Evolutionary conservation across 1,140 invertebrate species (phyloP).

Genomic region (Heliothis subflexa): DNA sequence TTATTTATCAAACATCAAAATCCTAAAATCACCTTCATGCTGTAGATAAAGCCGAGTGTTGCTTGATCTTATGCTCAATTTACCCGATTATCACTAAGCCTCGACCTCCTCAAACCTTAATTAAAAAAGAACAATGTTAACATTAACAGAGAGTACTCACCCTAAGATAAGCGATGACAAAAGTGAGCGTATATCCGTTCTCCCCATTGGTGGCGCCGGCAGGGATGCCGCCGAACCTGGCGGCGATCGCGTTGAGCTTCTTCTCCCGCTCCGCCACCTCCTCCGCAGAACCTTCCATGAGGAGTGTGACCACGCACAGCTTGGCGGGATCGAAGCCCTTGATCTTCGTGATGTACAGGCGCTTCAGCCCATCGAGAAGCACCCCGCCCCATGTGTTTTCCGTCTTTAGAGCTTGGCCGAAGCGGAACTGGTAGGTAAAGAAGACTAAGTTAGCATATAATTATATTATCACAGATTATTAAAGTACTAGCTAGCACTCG

Average conservation of each 20-base stretch:
- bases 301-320: conserved; percentile 96
- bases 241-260: conserved; percentile 94
- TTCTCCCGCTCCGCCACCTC: conserved; percentile 92
- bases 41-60: too few species aligned
- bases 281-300: conserved; percentile 94
- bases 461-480: too few species aligned
- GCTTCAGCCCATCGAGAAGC: conserved; percentile 94
- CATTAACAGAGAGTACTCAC: conserved; percentile 87
- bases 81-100: too few species aligned
- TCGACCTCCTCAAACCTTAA: too few species aligned
- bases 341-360: conserved; percentile 95
- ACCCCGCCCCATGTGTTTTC: conserved; percentile 90
- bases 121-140: too few species aligned
- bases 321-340: conserved; percentile 95
- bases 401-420: conserved; percentile 96
- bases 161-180: conserved; percentile 99
- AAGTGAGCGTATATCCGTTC: conserved; percentile 97
- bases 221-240: conserved; percentile 91
- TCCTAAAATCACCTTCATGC: too few species aligned
- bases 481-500: too few species aligned
- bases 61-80: too few species aligned
- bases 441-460: not conserved
- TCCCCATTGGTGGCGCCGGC: conserved; percentile 97
- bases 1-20: too few species aligned
- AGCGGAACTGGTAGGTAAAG: conserved; percentile 90